Evolutionary conservation across 1,140 invertebrate species (phyloP), one percentile per base, ranked within the genome.

Genomic region (Leptonema lineaticorne): DNA sequence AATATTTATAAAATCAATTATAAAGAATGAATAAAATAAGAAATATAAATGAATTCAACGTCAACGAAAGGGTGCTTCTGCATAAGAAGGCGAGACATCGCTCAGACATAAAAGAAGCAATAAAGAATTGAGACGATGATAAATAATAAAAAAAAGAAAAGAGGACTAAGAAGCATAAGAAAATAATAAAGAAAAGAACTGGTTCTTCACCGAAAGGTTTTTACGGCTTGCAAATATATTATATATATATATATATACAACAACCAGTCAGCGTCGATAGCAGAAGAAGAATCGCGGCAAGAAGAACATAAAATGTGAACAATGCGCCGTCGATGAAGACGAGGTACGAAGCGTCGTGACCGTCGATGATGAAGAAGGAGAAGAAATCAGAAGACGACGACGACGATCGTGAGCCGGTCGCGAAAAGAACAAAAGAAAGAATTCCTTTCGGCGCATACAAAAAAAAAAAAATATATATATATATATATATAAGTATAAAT

Each of bases 151-250:
- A n/a, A n/a, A n/a, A 16, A 16, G 2, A 41, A 16, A 16, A 1
- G 37, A 16, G 37, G 37, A 41, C 11, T 14, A 11, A 41, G 16
- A 41, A 41, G 16, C 11, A 41, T 9, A 41, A 41, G 37, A 41
- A 41, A 41, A 41, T 41, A 41, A 41, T 41, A 41, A 41, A 41
- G 37, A 41, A n/a, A n/a, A 41, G 37, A 41, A 41, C 37, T 41
- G 37, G 37, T 41, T 41, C 37, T 41, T 16, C 16, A 14, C 16
- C 37, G 37, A 41, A 41, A n/a, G n/a, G 37, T 41, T 41, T 41
- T 41, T 41, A 41, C 37, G 9, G 37, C 37, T 41, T 16, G 37
- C 37, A 16, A 41, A 41, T 41, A 41, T 41, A 16, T n/a, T n/a
- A n/a, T n/a, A n/a, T n/a, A n/a, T n/a, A n/a, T n/a, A n/a, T n/a